Percentiles rank a stretch among this genome's conserved stretches.
Evolutionary conservation across 2,888 invertebrate species (phyloP).

Genomic region (Salpingus planirostris): DNA sequence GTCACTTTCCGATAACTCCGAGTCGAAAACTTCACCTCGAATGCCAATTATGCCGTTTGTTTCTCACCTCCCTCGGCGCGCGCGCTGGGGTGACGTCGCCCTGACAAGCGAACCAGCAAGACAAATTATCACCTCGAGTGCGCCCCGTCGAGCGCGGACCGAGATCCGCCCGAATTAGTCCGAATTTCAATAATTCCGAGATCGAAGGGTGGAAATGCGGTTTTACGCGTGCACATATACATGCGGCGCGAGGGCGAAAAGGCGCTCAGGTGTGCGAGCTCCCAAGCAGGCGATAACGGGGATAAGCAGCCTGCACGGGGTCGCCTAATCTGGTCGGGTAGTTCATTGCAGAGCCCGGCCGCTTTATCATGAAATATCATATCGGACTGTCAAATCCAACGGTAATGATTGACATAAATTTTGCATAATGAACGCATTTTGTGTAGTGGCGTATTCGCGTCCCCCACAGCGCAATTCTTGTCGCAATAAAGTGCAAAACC

Average conservation of each 20-base stretch:
- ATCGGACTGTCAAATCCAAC: slow-evolving; percentile 41
- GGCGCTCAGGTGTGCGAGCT: slow-evolving; percentile 40
- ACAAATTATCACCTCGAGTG: slow-evolving; percentile 27
- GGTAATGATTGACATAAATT: slow-evolving; percentile 45
- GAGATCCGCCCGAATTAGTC: neutral
- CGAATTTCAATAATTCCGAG: neutral
- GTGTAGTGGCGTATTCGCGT: slow-evolving; percentile 26
- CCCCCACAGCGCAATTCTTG: slow-evolving; percentile 18
- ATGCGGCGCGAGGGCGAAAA: too few species aligned
- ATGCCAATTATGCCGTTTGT: slow-evolving; percentile 19
- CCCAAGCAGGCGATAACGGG: slow-evolving; percentile 42
- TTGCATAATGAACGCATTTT: slow-evolving; percentile 39
- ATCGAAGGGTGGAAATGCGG: neutral
- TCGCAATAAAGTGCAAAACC: slow-evolving; percentile 29
- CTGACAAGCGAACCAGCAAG: slow-evolving; percentile 25
- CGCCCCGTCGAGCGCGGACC: too few species aligned
- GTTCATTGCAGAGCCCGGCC: slow-evolving; percentile 36
- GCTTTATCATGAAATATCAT: slow-evolving; percentile 41
- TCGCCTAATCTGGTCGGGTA: slow-evolving; percentile 37
- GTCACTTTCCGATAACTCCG: slow-evolving; percentile 9
- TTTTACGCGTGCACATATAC: neutral
- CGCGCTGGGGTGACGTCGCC: slow-evolving; percentile 13
- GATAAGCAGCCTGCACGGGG: slow-evolving; percentile 36
- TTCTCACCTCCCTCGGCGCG: slow-evolving; percentile 16
- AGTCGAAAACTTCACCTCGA: slow-evolving; percentile 8